Percentiles rank a stretch among this genome's conserved stretches.
phyloP scores from a whole-genome alignment of 2,797 vertebrate genomes.

The Poecile montanus region DNA sequence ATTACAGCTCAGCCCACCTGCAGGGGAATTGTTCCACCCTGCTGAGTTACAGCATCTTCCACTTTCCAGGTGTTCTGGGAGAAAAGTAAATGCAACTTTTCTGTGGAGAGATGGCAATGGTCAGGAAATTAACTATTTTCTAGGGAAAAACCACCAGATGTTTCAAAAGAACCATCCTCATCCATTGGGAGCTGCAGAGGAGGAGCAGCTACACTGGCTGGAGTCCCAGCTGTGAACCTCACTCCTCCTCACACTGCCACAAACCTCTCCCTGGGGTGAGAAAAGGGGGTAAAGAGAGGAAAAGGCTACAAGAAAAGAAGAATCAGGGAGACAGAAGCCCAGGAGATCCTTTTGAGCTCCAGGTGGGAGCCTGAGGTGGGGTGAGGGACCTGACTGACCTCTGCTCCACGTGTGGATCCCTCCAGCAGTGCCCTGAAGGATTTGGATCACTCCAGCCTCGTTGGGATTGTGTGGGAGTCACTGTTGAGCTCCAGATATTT shows the following conservation, averaged over 20 bases:
- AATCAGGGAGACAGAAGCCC: background rate
- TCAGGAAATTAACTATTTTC: background rate
- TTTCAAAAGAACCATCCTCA: background rate
- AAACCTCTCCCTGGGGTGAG: background rate
- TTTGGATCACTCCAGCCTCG: background rate
- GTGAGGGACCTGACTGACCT: background rate
- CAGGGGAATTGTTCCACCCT: background rate
- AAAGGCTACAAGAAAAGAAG: background rate
- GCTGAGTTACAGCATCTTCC: background rate
- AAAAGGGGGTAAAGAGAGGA: background rate
- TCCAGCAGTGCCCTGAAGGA: background rate
- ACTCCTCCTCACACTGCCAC: background rate
- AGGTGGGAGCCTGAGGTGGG: background rate
- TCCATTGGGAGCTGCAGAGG: background rate
- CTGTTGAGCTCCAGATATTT: background rate
- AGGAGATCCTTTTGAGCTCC: background rate
- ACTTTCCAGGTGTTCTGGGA: background rate
- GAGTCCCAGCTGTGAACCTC: background rate
- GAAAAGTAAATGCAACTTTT: background rate
- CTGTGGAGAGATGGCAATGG: background rate
- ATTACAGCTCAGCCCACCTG: background rate
- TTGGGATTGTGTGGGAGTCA: background rate
- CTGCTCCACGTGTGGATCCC: background rate
- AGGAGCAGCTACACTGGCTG: fast-evolving
- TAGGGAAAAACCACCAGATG: background rate